A percentile compares a stretch with the other conserved stretches of the same genome.
phyloP scores from a whole-genome alignment of 2,113 vertebrate species.

The Natator depressus region DNA sequence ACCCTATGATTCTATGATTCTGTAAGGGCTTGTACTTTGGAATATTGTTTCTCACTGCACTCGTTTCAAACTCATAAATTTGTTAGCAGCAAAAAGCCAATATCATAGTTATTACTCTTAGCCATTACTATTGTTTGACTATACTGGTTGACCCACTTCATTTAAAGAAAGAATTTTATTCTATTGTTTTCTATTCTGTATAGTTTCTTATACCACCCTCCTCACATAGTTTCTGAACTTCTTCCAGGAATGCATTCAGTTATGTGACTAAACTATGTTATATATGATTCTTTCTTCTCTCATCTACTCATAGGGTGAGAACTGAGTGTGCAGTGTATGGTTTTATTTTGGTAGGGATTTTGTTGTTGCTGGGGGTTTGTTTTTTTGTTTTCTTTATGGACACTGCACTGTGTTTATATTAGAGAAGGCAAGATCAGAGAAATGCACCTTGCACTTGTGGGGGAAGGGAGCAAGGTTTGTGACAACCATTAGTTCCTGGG shows the following conservation, averaged over 20 bases:
- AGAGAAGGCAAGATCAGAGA: not conserved
- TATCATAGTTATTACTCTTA: not conserved
- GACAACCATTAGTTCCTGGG: too few relatives aligned
- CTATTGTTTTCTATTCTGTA: not conserved
- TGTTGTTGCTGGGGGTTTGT: not conserved
- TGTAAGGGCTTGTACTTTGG: not conserved
- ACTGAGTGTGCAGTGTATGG: not conserved
- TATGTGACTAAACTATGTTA: not conserved
- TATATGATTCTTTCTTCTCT: constrained; percentile 13
- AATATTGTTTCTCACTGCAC: not conserved
- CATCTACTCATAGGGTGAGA: not conserved
- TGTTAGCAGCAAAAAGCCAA: not conserved
- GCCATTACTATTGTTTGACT: not conserved
- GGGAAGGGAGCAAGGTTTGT: not conserved
- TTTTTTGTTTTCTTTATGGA: not conserved
- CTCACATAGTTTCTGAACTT: constrained; percentile 36
- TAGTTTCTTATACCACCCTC: constrained; percentile 44
- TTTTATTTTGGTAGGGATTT: not conserved
- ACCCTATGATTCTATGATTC: not conserved
- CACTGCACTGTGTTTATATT: not conserved
- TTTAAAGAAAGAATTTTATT: constrained; percentile 2
- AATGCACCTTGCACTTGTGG: not conserved
- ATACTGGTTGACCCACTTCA: not conserved
- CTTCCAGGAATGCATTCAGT: constrained; percentile 14
- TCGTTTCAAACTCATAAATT: not conserved